Evolutionary conservation across 1,140 invertebrate genomes (phyloP).

Genomic region (Drosophila jambulina): DNA sequence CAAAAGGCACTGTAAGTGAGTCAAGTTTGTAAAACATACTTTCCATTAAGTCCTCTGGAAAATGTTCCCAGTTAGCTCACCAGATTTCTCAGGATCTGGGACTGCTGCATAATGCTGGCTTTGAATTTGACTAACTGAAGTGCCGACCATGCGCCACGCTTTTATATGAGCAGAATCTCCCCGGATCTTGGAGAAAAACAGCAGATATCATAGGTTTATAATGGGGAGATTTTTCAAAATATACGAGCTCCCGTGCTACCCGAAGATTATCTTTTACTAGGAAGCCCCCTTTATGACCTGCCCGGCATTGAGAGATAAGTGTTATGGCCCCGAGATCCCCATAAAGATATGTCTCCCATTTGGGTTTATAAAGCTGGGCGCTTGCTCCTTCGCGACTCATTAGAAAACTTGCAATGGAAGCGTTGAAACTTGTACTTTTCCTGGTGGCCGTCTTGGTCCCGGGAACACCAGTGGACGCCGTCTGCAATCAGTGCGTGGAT

Average conservation of each 20-base stretch:
- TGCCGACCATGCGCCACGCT: slow-evolving; percentile 9
- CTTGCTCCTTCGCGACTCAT: slow-evolving; percentile 25
- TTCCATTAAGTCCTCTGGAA: not conserved
- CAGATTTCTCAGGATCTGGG: slow-evolving; percentile 39
- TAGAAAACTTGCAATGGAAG: slow-evolving; percentile 53
- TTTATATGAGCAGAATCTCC: slow-evolving; percentile 50
- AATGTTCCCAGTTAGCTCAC: slow-evolving; percentile 27
- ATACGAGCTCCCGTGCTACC: slow-evolving; percentile 34
- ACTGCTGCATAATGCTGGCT: slow-evolving; percentile 44
- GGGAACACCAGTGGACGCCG: slow-evolving; percentile 33
- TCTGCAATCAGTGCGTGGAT: slow-evolving; percentile 48
- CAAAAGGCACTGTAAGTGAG: slow-evolving; percentile 32
- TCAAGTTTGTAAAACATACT: not conserved
- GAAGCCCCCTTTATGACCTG: slow-evolving; percentile 50
- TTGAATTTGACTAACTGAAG: slow-evolving; percentile 46
- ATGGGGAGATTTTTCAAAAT: slow-evolving; percentile 16
- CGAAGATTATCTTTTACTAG: slow-evolving; percentile 32
- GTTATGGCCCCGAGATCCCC: not conserved
- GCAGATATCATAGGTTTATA: slow-evolving; percentile 44
- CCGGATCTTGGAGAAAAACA: not conserved
- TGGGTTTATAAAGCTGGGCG: slow-evolving; percentile 63
- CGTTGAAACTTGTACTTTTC: slow-evolving; percentile 30
- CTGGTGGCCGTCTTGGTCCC: slow-evolving; percentile 15
- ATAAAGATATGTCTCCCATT: slow-evolving; percentile 54
- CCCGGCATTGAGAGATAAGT: slow-evolving; percentile 68